A percentile compares a stretch with the other conserved stretches of the same genome.
These are phyloP conservation scores for Papilio machaon DNA, from an alignment of 1,140 invertebrate genomes.

Conservation along the genomic window DNA sequence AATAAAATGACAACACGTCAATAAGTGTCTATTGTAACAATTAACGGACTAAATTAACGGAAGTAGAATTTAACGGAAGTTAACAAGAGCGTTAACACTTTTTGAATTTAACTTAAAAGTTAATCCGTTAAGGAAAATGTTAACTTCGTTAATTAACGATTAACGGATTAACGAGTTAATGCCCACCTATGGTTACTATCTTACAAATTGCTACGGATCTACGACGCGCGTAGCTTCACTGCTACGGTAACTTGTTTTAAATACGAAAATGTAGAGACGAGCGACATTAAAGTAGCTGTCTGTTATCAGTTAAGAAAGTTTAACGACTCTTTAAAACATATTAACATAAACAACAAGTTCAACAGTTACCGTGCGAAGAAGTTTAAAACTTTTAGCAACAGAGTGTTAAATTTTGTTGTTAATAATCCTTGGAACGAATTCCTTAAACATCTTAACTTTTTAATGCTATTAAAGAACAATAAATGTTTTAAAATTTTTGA, in stretches of 20 bases:
- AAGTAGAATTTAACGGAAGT: too few relatives aligned
- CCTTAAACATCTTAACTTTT: not conserved
- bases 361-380: slow-evolving; percentile 18
- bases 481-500: not conserved
- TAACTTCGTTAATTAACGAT: too few relatives aligned
- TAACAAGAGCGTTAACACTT: too few relatives aligned
- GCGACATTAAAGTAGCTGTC: not conserved
- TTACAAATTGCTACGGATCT: not conserved
- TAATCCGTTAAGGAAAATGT: too few relatives aligned
- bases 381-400: slow-evolving; percentile 19
- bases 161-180: too few relatives aligned
- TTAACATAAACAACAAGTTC: slow-evolving; percentile 27
- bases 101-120: too few relatives aligned
- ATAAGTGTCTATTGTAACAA: too few relatives aligned
- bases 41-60: too few relatives aligned
- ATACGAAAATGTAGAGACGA: not conserved
- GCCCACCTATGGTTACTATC: not conserved
- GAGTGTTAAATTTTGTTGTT: not conserved
- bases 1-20: too few relatives aligned
- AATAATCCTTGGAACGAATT: not conserved
- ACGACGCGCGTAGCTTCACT: not conserved
- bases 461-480: not conserved
- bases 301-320: not conserved
- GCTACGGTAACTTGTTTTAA: slow-evolving; percentile 4
- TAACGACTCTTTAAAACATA: slow-evolving; percentile 25